These are phyloP conservation scores for Eulimnadia texana DNA, from an alignment of 1,140 invertebrate species.

Conservation along the genomic window DNA sequence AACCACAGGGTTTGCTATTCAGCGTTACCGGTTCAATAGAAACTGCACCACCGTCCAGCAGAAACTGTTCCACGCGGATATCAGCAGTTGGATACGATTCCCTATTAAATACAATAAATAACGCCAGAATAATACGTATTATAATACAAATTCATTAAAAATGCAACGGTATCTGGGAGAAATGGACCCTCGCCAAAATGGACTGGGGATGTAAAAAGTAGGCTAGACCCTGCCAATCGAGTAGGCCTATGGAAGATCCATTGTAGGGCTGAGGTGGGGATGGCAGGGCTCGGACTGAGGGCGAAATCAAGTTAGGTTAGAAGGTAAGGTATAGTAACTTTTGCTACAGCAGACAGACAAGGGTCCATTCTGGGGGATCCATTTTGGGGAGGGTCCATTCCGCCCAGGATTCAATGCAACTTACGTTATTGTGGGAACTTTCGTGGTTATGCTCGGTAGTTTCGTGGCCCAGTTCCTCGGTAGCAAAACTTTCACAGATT, in stretches of 20 bases:
- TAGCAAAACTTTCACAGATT: slow-evolving; percentile 36
- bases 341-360: too few species aligned
- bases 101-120: slow-evolving; percentile 29
- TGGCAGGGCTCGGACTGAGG: too few species aligned
- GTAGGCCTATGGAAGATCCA: too few species aligned
- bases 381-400: too few species aligned
- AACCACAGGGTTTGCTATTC: slow-evolving; percentile 40
- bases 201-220: too few species aligned
- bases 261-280: too few species aligned
- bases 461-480: slow-evolving; percentile 36
- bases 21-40: slow-evolving; percentile 39
- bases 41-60: slow-evolving; percentile 33
- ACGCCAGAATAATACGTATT: slow-evolving; percentile 22
- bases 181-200: too few species aligned
- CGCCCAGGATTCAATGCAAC: too few species aligned
- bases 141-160: background rate
- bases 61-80: slow-evolving; percentile 29
- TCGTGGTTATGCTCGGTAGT: background rate
- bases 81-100: slow-evolving; percentile 30
- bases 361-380: too few species aligned
- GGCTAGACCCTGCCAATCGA: too few species aligned
- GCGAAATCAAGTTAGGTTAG: too few species aligned
- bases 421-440: slow-evolving; percentile 5
- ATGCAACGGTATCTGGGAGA: background rate
- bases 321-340: too few species aligned